Base-by-base conservation (phyloP, 2,888 invertebrate species). In the Teleogryllus oceanicus region DNA sequence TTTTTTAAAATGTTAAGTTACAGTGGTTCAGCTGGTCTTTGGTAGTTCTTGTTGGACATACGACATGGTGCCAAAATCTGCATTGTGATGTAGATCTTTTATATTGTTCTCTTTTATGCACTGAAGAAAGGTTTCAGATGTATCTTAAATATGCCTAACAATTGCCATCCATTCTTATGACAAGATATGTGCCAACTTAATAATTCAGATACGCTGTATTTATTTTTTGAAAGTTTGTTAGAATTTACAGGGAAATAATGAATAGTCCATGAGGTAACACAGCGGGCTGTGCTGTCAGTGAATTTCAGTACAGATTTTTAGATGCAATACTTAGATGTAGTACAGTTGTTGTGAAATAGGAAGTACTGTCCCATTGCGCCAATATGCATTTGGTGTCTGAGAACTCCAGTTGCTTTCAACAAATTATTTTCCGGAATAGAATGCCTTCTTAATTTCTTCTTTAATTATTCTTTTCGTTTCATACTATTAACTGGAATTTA, bases 221-320 rank as follows among this genome's bases (percentile, higher is more conserved):
- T 80, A 80, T 80, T 80, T 80, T 80, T 80, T 75, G 80, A 80
- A n/a, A 78, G 62, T 78, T 80, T 78, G 74, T 78, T 80, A 78
- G 78, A 51, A 37, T 80, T 77, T 80, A 80, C 78, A 74, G 76
- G 75, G 78, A 75, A 51, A 80, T 20, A 37, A 51, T 20, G 78
- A 50, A 50, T 77, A 80, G 80, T 80, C 80, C 80, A 78, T 80
- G 78, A 80, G 50, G 74, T 49, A 80, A 79, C 74, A 75, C 78
- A 78, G 77, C 50, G 62, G 80, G 80, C 80, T 80, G 80, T 80
- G 80, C 80, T 75, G 62, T 62, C 62, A 62, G 62, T 62, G 62
- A 62, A 62, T n/a, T 51, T 76, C 79, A 79, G 79, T 79, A 49
- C 79, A 79, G 62, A 62, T 62, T 62, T 62, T 62, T 62, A 62